Evolutionary conservation across 2,888 invertebrate genomes (phyloP).

Genomic region (Gastracanthus pulcherrimus): DNA sequence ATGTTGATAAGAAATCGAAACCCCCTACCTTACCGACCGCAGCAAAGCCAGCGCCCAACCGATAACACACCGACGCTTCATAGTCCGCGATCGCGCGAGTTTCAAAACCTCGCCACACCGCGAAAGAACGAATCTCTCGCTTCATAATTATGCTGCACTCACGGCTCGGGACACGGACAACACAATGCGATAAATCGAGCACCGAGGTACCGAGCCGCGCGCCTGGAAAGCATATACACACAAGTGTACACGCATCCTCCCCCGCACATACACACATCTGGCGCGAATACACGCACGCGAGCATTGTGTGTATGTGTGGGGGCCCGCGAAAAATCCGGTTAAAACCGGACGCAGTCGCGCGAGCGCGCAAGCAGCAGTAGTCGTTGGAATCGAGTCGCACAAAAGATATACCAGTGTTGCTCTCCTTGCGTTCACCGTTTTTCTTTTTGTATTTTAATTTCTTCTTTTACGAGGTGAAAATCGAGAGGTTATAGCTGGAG

Average conservation of each 20-base stretch:
- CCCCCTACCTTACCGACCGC: conserved; percentile 32
- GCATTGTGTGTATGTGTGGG: too few species aligned
- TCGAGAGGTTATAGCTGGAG: neutral
- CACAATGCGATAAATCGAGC: neutral
- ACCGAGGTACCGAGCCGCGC: neutral
- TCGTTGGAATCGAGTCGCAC: neutral
- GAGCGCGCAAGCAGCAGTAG: neutral
- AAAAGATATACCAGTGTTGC: neutral
- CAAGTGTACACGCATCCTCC: neutral
- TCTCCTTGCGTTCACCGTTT: neutral
- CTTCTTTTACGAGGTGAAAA: neutral
- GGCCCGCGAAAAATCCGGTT: conserved; percentile 64
- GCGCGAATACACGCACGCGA: neutral
- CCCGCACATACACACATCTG: neutral
- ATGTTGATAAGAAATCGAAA: neutral
- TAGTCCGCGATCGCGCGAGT: neutral
- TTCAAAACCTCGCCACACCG: neutral
- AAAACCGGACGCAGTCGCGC: conserved; percentile 64
- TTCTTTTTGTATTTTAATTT: too few species aligned
- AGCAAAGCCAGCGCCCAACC: neutral
- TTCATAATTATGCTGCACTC: neutral
- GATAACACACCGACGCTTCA: neutral
- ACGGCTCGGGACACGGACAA: neutral
- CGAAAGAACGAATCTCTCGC: too few species aligned
- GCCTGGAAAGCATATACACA: neutral